Evolutionary conservation across 2,797 vertebrate species (phyloP).

Genomic region (Gallirallus australis): DNA sequence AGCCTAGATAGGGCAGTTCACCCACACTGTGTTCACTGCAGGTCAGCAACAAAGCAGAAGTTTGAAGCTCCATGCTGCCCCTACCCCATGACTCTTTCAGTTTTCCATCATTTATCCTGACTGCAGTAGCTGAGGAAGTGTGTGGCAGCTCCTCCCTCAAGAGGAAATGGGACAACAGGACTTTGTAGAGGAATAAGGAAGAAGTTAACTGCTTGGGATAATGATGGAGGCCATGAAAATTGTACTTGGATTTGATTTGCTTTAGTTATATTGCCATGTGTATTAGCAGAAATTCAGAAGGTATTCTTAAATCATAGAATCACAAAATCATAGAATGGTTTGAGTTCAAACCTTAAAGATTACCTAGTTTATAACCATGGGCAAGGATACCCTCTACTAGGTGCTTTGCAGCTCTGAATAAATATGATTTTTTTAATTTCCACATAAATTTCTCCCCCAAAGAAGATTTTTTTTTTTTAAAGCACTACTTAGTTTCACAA

Average conservation of each 20-base stretch:
- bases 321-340: no score
- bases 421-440: not conserved
- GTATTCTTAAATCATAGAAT: not conserved
- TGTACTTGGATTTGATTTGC: not conserved
- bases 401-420: not conserved
- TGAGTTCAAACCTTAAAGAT: no score
- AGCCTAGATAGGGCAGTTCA: not conserved
- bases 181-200: not conserved
- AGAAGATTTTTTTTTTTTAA: not conserved
- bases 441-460: fast-evolving
- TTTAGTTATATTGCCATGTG: not conserved
- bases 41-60: not conserved
- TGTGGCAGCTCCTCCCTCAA: not conserved
- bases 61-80: not conserved
- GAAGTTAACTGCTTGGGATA: not conserved
- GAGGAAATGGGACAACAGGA: not conserved
- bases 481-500: not conserved
- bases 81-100: not conserved
- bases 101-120: not conserved
- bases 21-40: not conserved
- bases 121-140: not conserved
- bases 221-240: not conserved
- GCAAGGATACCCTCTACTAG: no score
- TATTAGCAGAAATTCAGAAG: not conserved
- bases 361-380: no score